Evolutionary conservation across 2,888 invertebrate species (phyloP).

Genomic region (Incurvaria masculella): DNA sequence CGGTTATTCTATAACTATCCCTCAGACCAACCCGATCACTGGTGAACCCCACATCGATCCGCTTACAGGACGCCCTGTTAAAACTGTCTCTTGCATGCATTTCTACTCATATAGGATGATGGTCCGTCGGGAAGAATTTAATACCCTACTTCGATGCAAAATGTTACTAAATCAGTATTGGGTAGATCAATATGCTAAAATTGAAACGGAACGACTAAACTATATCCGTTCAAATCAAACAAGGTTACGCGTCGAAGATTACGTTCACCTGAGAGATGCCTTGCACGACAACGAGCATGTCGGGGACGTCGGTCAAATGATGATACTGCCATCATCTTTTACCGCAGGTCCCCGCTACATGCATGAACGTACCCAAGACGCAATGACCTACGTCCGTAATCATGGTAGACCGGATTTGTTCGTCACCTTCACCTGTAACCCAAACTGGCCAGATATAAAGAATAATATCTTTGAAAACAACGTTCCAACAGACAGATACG

Average conservation of each 20-base stretch:
- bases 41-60: too few relatives aligned
- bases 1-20: too few relatives aligned
- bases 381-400: conserved; percentile 17
- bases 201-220: conserved; percentile 11
- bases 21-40: too few relatives aligned
- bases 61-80: too few relatives aligned
- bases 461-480: background rate
- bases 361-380: conserved; percentile 21
- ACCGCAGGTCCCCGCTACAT: conserved; percentile 20
- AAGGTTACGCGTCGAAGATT: conserved; percentile 10
- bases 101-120: conserved; percentile 11
- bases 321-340: conserved; percentile 18
- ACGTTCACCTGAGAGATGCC: conserved; percentile 10
- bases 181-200: conserved; percentile 20
- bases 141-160: conserved; percentile 19
- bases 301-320: conserved; percentile 10
- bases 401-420: background rate
- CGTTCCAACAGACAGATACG: background rate
- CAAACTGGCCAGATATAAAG: background rate
- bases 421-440: too few relatives aligned
- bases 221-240: conserved; percentile 9
- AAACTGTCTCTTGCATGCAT: conserved; percentile 11
- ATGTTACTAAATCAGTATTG: conserved; percentile 23
- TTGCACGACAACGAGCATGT: background rate
- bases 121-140: conserved; percentile 8